Evolutionary conservation across 2,888 invertebrate genomes (phyloP).

Genomic region (Eristalis pertinax): DNA sequence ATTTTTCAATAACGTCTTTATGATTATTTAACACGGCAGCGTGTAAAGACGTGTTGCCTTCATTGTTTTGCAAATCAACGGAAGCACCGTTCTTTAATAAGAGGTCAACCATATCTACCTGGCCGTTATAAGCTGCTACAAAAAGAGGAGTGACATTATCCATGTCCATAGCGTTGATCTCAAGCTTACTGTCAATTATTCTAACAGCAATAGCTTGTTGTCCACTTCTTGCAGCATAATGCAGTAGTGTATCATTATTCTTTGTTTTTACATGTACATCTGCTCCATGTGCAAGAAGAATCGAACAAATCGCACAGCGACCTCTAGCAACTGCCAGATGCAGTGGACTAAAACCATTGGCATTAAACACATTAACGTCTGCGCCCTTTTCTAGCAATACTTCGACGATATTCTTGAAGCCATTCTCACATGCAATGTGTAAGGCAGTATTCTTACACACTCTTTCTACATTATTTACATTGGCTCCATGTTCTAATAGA

Average conservation of each 20-base stretch:
- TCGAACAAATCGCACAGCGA: background rate
- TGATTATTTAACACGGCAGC: background rate
- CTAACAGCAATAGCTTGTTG: conserved; percentile 7
- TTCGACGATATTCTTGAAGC: background rate
- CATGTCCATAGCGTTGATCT: background rate
- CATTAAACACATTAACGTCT: background rate
- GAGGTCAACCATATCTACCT: conserved; percentile 18
- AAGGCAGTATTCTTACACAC: background rate
- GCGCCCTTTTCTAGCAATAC: conserved; percentile 13
- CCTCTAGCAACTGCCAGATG: background rate
- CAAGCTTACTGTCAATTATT: background rate
- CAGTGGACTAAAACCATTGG: background rate
- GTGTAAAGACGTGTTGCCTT: conserved; percentile 25
- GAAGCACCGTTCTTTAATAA: conserved; percentile 55
- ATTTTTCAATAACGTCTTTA: conserved; percentile 14
- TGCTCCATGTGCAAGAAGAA: conserved; percentile 14
- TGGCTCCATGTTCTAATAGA: conserved; percentile 24
- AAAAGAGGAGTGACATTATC: conserved; percentile 49
- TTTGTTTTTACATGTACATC: conserved; percentile 12
- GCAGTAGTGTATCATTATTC: conserved; percentile 10
- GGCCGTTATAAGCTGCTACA: conserved; percentile 48
- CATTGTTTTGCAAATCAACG: conserved; percentile 50
- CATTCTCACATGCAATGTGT: conserved; percentile 9
- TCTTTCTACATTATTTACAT: conserved; percentile 6
- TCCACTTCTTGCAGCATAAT: conserved; percentile 15